A percentile compares a stretch with the other conserved stretches of the same genome.
Conservation (phyloP, 2,888 invertebrate species). For the Trissolcus brochymenae region DNA sequence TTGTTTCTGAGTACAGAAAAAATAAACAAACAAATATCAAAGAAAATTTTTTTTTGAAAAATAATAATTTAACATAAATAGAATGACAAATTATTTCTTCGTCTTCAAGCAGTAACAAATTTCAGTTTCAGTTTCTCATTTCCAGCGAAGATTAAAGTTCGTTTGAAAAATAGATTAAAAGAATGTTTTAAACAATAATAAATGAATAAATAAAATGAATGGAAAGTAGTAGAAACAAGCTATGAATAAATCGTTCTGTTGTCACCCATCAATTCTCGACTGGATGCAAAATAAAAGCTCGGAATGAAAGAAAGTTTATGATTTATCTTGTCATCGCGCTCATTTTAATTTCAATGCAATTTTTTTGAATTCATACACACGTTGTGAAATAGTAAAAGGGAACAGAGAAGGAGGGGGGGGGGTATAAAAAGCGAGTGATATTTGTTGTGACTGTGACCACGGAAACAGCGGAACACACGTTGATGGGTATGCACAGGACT, state of each 20-base stretch:
- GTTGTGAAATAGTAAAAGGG: not conserved
- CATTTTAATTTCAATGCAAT: constrained; percentile 21
- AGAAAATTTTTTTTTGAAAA: too few relatives aligned
- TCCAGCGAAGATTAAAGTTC: too few relatives aligned
- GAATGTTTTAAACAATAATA: too few relatives aligned
- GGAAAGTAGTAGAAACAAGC: too few relatives aligned
- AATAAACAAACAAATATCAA: too few relatives aligned
- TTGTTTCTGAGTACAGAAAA: not conserved
- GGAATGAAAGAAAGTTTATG: not conserved
- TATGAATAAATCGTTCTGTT: too few relatives aligned
- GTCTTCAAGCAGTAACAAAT: too few relatives aligned
- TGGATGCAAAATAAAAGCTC: not conserved
- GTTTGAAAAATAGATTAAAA: too few relatives aligned
- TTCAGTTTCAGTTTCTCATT: too few relatives aligned
- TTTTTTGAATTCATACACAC: constrained; percentile 10
- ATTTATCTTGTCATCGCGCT: constrained; percentile 10
- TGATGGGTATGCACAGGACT: constrained; percentile 65
- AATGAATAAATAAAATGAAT: too few relatives aligned
- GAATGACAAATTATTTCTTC: too few relatives aligned
- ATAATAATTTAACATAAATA: too few relatives aligned
- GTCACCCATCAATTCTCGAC: not conserved
- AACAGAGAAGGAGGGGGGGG: constrained; percentile 3
- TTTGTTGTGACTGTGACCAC: constrained; percentile 50
- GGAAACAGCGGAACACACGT: constrained; percentile 63
- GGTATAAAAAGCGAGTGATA: constrained; percentile 33